Evolutionary conservation across 53 echinoderm and acorn worm genomes (phyloP), one percentile per base, ranked within the genome.

Genomic region (Mesocentrotus franciscanus): DNA sequence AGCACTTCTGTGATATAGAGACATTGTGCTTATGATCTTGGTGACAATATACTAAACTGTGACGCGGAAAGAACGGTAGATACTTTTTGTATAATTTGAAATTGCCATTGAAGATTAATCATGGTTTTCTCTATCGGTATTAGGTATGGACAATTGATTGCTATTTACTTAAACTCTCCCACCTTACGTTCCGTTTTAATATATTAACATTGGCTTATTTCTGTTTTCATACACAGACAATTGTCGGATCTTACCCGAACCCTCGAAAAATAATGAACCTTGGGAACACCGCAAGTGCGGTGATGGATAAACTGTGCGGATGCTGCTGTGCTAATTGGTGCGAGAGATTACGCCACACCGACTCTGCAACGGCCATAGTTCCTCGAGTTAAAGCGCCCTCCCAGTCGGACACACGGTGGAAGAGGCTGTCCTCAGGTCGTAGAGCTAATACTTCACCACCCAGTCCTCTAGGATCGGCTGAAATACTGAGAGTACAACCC

Each of bases 241-340:
- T 75, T 74, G 29, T 9, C 39, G 7, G 42, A 26, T 56, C 76
- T 56, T 35, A 27, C 22, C 71, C 33, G 17, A 92, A 39, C 75
- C 74, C n/a, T n/a, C n/a, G 8, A 14, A 11, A 83, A 93, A 93
- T 36, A 76, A 94, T 94, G 95, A 94, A 85, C 95, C 34, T 94
- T 85, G 95, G 95, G 35, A 85, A 36, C n/a, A 94, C 95, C 42
- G 95, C 72, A 4, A 85, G 62, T 10, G 95, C 95, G 36, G 95
- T 94, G 68, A 94, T 94, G 95, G 95, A 94, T 42, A 94, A 94
- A 64, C 95, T 94, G 14, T 94, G 95, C 26, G 95, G 95, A 62
- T 94, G 95, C 71, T 94, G 95, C 71, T 94, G 95, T 57, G 85
- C 85, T 1, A 94, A 68, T 27, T 94, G 85, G 85, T 94, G 95